These are phyloP conservation scores for Thumatha senex DNA, from an alignment of 2,888 invertebrate genomes.

Conservation along the genomic window DNA sequence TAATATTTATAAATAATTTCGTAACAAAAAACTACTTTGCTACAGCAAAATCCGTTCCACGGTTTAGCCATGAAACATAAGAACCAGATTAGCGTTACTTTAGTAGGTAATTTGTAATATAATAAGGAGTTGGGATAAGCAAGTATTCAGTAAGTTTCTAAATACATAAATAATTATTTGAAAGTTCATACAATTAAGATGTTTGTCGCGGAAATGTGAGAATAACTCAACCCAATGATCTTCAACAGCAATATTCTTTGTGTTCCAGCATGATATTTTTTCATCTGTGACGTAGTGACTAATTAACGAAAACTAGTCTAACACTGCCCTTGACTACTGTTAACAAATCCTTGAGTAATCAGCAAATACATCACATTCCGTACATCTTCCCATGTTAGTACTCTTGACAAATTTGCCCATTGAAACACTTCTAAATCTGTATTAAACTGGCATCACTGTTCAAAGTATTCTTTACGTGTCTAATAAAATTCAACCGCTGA, in stretches of 20 bases:
- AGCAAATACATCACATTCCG: constrained; percentile 13
- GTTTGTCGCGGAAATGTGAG: constrained; percentile 15
- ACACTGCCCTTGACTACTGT: constrained; percentile 21
- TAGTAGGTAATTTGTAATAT: no score
- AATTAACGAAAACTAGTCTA: constrained; percentile 33
- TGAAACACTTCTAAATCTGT: constrained; percentile 11
- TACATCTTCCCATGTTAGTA: constrained; percentile 36
- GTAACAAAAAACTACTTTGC: not conserved
- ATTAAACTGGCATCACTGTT: constrained; percentile 4
- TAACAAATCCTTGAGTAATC: constrained; percentile 6
- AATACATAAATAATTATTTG: constrained; percentile 7
- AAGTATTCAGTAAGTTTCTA: no score
- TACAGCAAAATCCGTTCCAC: not conserved
- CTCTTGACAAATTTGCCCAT: constrained; percentile 28
- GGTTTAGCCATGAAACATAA: not conserved
- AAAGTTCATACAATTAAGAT: constrained; percentile 17
- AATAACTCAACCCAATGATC: constrained; percentile 25
- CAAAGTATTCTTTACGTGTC: constrained; percentile 17
- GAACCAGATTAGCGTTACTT: not conserved
- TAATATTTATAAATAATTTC: no score
- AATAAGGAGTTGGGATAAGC: no score
- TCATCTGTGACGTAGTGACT: constrained; percentile 16
- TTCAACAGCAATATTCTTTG: constrained; percentile 38
- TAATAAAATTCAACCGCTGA: constrained; percentile 17
- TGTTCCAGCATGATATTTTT: constrained; percentile 26